Evolutionary conservation across 2,113 vertebrate genomes (phyloP), one percentile per base, ranked within the genome.

Genomic region (Alosa alosa): DNA sequence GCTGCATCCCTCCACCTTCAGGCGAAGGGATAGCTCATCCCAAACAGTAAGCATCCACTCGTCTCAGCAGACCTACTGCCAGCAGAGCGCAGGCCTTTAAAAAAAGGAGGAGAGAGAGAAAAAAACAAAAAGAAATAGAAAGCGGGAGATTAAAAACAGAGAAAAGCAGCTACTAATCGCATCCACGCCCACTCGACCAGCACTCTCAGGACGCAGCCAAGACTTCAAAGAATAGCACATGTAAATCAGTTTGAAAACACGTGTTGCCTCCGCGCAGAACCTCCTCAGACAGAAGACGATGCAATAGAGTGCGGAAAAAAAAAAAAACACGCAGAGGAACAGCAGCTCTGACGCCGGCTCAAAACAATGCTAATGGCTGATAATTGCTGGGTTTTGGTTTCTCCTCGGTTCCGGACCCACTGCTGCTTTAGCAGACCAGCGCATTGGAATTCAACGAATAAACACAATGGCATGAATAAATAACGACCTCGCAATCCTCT

Each of bases 391-490:
- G 92, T 92, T 91, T 94, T 90, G 91, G 90, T 93, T 86, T 47
- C 44, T 25, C 44, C 41, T 44, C 4, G 18, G 17, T n/a, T 22
- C 49, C 57, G 47, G 72, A 17, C 50, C 47, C 82, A 82, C 84
- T 52, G 50, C 44, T 57, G 64, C 81, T 72, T 68, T 7, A 39
- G 84, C 82, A 22, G 13, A 11, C 82, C 75, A 39, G 68, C 13
- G 36, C 31, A 44, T 86, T 85, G 52, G 46, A 52, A 49, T 20
- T 90, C 72, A 39, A 41, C 72, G 89, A 91, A 94, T 91, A 91
- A 94, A 94, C 90, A 95, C 93, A 93, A 91, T 92, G 90, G 88
- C 90, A 93, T 91, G 91, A 94, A 94, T 93, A 92, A 94, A 93
- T 94, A 92, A 94, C 93, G 89, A 92, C 87, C 89, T 89, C 91